Percentiles rank a stretch among this genome's conserved stretches.
Conservation (phyloP, 35 echinoderm and acorn worm species). For the Stichopus chloronotus region DNA sequence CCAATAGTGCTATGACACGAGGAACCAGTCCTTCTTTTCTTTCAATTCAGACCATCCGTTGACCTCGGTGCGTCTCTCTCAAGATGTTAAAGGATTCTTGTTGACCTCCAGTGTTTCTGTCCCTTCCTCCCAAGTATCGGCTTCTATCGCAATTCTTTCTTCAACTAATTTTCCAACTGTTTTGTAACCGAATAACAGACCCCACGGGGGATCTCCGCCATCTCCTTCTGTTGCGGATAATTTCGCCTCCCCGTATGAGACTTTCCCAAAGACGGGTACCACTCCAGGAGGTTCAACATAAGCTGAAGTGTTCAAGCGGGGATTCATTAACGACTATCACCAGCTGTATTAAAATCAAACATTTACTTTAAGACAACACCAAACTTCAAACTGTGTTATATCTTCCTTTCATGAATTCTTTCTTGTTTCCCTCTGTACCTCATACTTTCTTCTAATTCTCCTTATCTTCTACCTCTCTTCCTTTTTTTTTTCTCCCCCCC, state of each 20-base stretch:
- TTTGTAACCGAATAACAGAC: constrained; percentile 17
- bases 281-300: background rate
- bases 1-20: background rate
- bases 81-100: background rate
- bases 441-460: background rate
- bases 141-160: background rate
- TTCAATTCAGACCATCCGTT: background rate
- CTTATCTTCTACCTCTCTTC: background rate
- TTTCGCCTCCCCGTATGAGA: background rate
- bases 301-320: background rate
- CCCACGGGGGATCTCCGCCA: background rate
- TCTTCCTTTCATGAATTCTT: background rate
- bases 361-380: background rate
- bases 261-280: background rate
- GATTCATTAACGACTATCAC: background rate
- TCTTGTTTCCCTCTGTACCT: background rate
- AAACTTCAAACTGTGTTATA: background rate
- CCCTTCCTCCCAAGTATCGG: too few relatives aligned
- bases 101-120: background rate
- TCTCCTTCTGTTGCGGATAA: background rate
- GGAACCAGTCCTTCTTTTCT: background rate
- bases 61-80: background rate
- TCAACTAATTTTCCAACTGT: constrained; percentile 9
- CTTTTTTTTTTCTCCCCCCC: background rate
- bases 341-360: background rate